Conservation (phyloP, 2,888 invertebrate species). For the Tetragnatha montana region DNA sequence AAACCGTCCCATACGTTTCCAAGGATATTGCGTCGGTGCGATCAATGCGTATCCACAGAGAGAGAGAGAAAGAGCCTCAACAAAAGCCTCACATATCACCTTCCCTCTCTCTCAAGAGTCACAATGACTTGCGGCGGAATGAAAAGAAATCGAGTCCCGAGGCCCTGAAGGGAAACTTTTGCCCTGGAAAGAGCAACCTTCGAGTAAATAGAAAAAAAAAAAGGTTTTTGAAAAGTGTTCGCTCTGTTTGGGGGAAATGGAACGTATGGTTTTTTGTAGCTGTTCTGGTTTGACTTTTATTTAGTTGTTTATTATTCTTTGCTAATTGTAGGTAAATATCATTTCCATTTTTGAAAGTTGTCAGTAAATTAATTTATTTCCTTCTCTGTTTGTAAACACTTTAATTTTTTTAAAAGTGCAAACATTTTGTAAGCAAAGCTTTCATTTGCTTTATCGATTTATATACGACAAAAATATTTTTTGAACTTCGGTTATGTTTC, state of each 20-base stretch:
- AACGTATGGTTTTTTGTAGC: background rate
- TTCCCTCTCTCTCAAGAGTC: background rate
- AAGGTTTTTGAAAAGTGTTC: background rate
- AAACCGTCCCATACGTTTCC: background rate
- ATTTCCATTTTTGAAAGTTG: too few relatives aligned
- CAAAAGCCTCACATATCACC: background rate
- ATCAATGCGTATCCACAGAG: background rate
- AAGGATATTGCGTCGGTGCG: background rate
- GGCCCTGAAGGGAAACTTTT: background rate
- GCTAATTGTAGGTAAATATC: too few relatives aligned
- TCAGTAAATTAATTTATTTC: too few relatives aligned
- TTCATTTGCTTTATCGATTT: too few relatives aligned
- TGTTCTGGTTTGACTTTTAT: background rate
- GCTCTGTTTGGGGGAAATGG: background rate
- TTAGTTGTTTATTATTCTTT: too few relatives aligned
- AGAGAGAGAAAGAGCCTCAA: background rate
- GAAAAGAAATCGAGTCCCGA: background rate
- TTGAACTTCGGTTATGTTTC: too few relatives aligned
- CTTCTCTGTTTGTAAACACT: too few relatives aligned
- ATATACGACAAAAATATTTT: too few relatives aligned
- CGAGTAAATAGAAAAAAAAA: background rate
- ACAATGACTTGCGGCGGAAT: background rate
- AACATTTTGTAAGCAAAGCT: too few relatives aligned
- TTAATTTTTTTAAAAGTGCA: too few relatives aligned
- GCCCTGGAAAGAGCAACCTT: background rate